Evolutionary conservation across 1,140 invertebrate genomes (phyloP).

Genomic region (Drosophila leontia): DNA sequence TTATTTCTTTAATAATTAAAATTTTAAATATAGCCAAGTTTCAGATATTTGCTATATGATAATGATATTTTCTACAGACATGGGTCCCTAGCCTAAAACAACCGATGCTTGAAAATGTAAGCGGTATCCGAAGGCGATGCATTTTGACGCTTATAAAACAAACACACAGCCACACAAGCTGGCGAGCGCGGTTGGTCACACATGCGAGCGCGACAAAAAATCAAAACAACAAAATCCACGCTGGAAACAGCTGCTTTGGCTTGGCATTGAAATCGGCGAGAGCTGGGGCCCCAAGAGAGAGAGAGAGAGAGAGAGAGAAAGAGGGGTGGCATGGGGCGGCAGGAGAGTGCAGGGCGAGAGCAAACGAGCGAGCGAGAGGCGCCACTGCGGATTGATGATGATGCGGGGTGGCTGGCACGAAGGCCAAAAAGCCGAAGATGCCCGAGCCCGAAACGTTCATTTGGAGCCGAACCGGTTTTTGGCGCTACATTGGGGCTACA

Average conservation of each 20-base stretch:
- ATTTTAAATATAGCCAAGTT: too few relatives aligned
- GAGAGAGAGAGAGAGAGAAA: background rate
- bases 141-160: constrained; percentile 34
- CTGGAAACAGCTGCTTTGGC: constrained; percentile 73
- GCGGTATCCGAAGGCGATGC: constrained; percentile 29
- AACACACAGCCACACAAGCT: constrained; percentile 19
- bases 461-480: constrained; percentile 54
- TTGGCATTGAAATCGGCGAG: constrained; percentile 72
- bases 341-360: constrained; percentile 1
- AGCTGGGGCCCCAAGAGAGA: background rate
- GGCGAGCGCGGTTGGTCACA: constrained; percentile 13
- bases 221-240: constrained; percentile 45
- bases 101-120: background rate
- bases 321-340: background rate
- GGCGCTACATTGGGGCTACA: constrained; percentile 55
- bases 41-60: too few relatives aligned
- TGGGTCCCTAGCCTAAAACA: background rate
- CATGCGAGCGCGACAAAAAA: constrained; percentile 36
- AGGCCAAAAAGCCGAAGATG: constrained; percentile 35
- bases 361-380: constrained; percentile 2
- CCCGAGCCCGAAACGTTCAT: constrained; percentile 14
- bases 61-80: background rate
- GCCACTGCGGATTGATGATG: constrained; percentile 49
- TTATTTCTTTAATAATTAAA: too few relatives aligned
- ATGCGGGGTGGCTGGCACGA: constrained; percentile 25